Evolutionary conservation across 2,888 invertebrate genomes (phyloP), one percentile per base, ranked within the genome.

Genomic region (Plemyria rubiginata): DNA sequence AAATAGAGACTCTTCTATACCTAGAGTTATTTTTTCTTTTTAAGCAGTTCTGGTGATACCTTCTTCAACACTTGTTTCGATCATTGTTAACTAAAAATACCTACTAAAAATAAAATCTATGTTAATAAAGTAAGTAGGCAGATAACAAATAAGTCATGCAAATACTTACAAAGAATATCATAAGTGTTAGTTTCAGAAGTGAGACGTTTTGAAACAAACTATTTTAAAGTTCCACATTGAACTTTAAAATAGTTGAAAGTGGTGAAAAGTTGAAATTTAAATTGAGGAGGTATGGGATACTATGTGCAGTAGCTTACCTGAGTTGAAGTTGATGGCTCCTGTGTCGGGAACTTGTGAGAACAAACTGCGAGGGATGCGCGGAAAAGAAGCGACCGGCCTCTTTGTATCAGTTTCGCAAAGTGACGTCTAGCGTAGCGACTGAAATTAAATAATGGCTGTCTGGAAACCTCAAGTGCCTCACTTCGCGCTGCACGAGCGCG

Each of bases 31-130:
- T 9, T 12, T 40, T 86, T 87, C 78, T 92, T 93, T 74, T 90
- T 89, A 73, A 91, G 92, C 45, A 92, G 93, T 72, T 93, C 85
- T 56, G 95, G 95, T 1, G 4, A 15, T 78, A 93, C 92, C 79
- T 38, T 36, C 15, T 50, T 59, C 50, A 32, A 9, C 16, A 8
- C 29, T n/a, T 36, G 53, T 50, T 36, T 38, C 13, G 62, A 60
- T 60, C 40, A 50, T 60, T 54, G 41, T 9, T 32, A 53, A 13
- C 15, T n/a, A 41, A 57, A 11, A 11, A 29, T 28, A 58, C n/a
- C n/a, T n/a, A n/a, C 50, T 40, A 63, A 58, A 60, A 60, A 58
- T 50, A 54, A 63, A 16, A 54, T 16, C 15, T 38, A 54, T 28
- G n/a, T 51, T 38, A 60, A 57, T 15, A 53, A 52, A n/a, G n/a